Evolutionary conservation across 2,797 vertebrate species (phyloP).

Genomic region (Podarcis siculus): DNA sequence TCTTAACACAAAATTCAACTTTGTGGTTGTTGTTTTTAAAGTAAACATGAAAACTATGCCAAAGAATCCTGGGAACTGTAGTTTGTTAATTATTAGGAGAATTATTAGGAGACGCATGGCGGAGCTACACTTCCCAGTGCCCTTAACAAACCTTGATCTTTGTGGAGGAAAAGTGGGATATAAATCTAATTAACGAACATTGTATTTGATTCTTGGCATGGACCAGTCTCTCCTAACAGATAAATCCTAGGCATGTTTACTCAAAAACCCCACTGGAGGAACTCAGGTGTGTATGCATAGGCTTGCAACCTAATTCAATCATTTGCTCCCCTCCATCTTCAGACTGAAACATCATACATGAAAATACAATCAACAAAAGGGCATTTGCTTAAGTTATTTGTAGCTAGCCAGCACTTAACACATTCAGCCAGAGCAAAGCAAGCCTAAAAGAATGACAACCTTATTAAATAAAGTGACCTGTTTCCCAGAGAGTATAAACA

Average conservation of each 20-base stretch:
- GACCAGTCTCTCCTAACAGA: not conserved
- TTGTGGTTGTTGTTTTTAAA: not conserved
- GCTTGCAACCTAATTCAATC: not conserved
- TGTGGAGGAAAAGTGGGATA: not conserved
- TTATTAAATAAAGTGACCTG: not conserved
- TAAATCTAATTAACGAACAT: not conserved
- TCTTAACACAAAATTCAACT: not conserved
- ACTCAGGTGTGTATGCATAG: not conserved
- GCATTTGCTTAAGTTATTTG: not conserved
- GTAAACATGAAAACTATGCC: not conserved
- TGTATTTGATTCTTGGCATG: not conserved
- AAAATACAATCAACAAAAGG: not conserved
- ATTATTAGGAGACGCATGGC: no score
- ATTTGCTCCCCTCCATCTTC: not conserved
- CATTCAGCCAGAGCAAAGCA: not conserved
- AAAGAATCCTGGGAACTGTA: no score
- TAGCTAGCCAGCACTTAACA: not conserved
- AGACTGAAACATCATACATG: not conserved
- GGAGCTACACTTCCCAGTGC: no score
- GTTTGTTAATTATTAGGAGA: no score
- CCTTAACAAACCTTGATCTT: not conserved
- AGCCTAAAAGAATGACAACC: not conserved
- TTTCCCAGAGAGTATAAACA: not conserved
- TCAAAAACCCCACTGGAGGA: not conserved
- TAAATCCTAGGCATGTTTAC: not conserved